Conservation (phyloP, 1,140 invertebrate genomes). For the Drosophila ercepeae region DNA sequence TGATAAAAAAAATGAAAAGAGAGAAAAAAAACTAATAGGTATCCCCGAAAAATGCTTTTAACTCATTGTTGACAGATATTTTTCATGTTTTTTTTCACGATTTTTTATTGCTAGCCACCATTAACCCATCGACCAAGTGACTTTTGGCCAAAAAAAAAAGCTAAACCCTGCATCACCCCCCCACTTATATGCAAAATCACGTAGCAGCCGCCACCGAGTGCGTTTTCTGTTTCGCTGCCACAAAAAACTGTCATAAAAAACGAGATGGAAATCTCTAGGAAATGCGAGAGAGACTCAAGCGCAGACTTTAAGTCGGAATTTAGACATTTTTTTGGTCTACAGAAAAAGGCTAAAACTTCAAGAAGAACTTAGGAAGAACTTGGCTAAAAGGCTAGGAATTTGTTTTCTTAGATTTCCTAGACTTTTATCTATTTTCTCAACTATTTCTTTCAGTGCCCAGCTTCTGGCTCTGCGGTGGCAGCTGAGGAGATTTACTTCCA, state of each 20-base stretch:
- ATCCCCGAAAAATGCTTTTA: conserved; percentile 14
- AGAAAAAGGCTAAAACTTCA: too few species aligned
- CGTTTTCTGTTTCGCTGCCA: conserved; percentile 20
- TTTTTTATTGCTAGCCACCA: conserved; percentile 16
- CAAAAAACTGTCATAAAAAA: conserved; percentile 60
- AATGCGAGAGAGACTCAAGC: conserved; percentile 19
- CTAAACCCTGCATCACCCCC: not conserved
- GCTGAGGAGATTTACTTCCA: conserved; percentile 50
- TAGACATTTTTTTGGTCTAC: not conserved
- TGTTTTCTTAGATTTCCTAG: too few species aligned
- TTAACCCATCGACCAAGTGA: conserved; percentile 40
- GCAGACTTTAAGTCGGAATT: too few species aligned
- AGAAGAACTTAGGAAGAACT: not conserved
- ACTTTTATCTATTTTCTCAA: too few species aligned
- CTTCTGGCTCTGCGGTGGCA: conserved; percentile 2
- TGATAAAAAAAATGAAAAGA: too few species aligned
- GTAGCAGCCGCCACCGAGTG: conserved; percentile 40
- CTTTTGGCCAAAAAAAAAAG: conserved; percentile 25
- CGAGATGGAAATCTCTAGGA: conserved; percentile 54
- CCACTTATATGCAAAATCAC: conserved; percentile 56
- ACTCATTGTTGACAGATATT: conserved; percentile 23
- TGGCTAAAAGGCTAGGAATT: too few species aligned
- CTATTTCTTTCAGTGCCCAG: conserved; percentile 14
- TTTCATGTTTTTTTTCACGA: not conserved
- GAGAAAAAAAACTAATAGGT: not conserved